Conservation (phyloP, 2,113 vertebrate species). For the Herpetotheres cachinnans region DNA sequence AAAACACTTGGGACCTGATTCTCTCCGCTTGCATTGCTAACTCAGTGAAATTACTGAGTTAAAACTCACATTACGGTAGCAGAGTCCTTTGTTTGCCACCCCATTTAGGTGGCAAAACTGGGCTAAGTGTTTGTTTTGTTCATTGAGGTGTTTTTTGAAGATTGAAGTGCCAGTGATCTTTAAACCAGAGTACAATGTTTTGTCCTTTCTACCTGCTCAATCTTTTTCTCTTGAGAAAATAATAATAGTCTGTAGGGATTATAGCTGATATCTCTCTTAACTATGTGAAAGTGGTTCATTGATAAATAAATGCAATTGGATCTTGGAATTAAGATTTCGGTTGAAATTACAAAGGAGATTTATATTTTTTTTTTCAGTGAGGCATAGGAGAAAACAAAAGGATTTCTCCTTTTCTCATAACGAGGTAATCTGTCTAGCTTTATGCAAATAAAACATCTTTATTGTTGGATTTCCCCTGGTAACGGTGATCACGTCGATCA, state of each 20-base stretch:
- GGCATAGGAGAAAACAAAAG: neutral
- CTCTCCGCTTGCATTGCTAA: accelerated
- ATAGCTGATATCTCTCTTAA: neutral
- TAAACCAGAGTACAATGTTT: neutral
- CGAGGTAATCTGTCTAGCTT: neutral
- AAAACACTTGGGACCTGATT: neutral
- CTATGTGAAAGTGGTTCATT: neutral
- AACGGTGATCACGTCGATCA: neutral
- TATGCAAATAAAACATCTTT: neutral
- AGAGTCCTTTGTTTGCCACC: neutral
- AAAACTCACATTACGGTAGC: no score
- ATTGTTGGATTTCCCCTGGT: neutral
- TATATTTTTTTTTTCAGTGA: no score
- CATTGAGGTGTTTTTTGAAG: neutral
- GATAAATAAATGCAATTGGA: neutral
- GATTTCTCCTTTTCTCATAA: neutral
- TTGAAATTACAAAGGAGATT: neutral
- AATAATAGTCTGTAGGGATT: neutral
- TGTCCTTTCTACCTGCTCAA: no score
- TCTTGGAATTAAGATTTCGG: neutral
- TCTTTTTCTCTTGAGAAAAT: neutral
- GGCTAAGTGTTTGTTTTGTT: neutral
- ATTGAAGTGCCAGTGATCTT: neutral
- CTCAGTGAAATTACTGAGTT: neutral
- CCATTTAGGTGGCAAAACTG: neutral